These are phyloP conservation scores for Gymnothorax reevesii DNA, from an alignment of 2,797 vertebrate species.

Conservation along the genomic window DNA sequence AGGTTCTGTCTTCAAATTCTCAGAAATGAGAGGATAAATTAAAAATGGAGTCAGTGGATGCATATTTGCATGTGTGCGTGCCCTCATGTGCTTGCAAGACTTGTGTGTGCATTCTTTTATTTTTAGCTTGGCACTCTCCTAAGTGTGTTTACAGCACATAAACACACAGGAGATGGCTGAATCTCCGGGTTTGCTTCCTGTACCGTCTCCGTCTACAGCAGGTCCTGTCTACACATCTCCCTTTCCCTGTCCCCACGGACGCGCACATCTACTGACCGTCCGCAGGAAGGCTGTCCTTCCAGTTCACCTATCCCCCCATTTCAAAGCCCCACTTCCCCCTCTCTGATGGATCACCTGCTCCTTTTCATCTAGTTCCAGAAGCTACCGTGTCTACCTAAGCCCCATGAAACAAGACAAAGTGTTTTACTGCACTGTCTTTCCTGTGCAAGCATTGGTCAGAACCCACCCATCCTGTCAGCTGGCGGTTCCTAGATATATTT, in stretches of 20 bases:
- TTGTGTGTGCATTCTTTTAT: neutral
- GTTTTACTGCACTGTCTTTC: constrained; percentile 7
- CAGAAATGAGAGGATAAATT: neutral
- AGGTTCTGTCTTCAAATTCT: neutral
- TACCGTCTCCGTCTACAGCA: neutral
- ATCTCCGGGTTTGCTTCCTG: neutral
- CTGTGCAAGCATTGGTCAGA: constrained; percentile 2
- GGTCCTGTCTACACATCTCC: neutral
- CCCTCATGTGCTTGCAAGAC: neutral
- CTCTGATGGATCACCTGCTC: constrained; percentile 21
- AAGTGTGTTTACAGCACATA: neutral
- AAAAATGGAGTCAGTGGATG: neutral
- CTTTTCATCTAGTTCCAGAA: neutral
- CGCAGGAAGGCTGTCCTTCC: constrained; percentile 21
- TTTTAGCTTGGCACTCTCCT: neutral
- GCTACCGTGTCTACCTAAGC: neutral
- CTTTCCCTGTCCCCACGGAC: neutral
- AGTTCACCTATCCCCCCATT: neutral
- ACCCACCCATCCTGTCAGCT: neutral
- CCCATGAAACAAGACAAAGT: neutral
- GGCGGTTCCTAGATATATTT: neutral
- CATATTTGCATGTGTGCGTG: neutral
- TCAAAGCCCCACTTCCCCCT: neutral
- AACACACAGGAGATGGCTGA: neutral
- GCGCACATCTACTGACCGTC: neutral